A percentile compares a stretch with the other conserved stretches of the same genome.
These are phyloP conservation scores for Eristalis tenax DNA, from an alignment of 2,888 invertebrate genomes.

Conservation along the genomic window DNA sequence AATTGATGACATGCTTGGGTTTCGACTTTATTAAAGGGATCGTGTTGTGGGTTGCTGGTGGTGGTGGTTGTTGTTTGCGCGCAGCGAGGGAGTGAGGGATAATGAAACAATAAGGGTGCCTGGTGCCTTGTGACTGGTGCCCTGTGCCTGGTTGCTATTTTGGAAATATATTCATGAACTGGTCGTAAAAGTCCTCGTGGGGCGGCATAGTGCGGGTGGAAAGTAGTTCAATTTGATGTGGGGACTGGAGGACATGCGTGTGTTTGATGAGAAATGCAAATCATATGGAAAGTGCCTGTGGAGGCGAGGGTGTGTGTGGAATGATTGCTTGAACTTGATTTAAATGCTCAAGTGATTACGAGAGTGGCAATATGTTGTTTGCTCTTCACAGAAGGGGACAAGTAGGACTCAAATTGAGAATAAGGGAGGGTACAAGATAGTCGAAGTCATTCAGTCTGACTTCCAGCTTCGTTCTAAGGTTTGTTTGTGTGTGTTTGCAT, in stretches of 20 bases:
- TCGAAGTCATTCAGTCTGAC: no score
- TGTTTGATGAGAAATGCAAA: not conserved
- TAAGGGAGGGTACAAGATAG: no score
- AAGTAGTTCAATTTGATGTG: not conserved
- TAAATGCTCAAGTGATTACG: not conserved
- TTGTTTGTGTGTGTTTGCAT: no score
- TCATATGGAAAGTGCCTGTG: not conserved
- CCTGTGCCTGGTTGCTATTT: no score
- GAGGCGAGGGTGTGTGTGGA: not conserved
- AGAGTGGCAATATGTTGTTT: not conserved
- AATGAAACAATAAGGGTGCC: not conserved
- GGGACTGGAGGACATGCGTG: not conserved
- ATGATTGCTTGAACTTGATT: not conserved
- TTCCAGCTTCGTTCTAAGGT: no score
- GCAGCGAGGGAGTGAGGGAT: not conserved
- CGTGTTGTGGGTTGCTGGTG: not conserved
- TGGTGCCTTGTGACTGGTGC: no score
- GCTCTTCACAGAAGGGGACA: not conserved
- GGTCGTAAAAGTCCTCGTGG: not conserved
- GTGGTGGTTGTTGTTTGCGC: not conserved
- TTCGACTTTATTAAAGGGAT: slow-evolving; percentile 21
- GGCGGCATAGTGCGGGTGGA: not conserved
- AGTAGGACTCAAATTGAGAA: no score
- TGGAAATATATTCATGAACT: not conserved
- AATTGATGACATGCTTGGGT: slow-evolving; percentile 2